Evolutionary conservation across 2,888 invertebrate species (phyloP), one percentile per base, ranked within the genome.

Genomic region (Apocheima hispidaria): DNA sequence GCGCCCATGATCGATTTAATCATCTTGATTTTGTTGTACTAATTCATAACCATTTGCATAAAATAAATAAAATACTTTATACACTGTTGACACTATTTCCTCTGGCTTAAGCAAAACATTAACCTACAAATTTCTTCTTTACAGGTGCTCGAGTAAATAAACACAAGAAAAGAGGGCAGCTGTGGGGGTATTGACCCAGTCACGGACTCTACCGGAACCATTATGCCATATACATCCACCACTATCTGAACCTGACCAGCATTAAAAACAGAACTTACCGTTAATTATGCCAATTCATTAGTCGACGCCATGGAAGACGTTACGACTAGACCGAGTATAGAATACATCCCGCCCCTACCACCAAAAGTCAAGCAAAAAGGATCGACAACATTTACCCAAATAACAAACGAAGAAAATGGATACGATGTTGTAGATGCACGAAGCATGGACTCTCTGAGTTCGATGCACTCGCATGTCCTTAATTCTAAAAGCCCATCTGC

Each of bases 381-480:
- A 63, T 83, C 87, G 54, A 89, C 92, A 12, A 91, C 91, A 68
- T 88, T 90, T 78, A 92, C 92, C 50, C 89, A 91, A 78, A 92
- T 92, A 67, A 88, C 85, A 49, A 81, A 71, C 69, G 87, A 91
- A 66, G 87, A 69, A 66, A 90, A 89, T 80, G 87, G 87, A 73
- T 88, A 82, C 77, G 79, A 78, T 65, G 61, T 57, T 16, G 48
- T 62, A 1, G 77, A 80, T 71, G 83, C 86, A 72, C 79, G 84
- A 74, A 83, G 81, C 68, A 84, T 87, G 83, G 85, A 88, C 71
- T 84, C 88, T 71, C 80, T 90, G 74, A 87, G 92, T 92, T 92
- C 92, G 89, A 91, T 92, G 92, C 92, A 92, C 91, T 91, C 92
- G 64, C 88, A 91, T 87, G 92, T 92, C 90, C 92, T 92, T 91